Conservation (phyloP, 2,797 vertebrate species). For the Anomalospiza imberbis region DNA sequence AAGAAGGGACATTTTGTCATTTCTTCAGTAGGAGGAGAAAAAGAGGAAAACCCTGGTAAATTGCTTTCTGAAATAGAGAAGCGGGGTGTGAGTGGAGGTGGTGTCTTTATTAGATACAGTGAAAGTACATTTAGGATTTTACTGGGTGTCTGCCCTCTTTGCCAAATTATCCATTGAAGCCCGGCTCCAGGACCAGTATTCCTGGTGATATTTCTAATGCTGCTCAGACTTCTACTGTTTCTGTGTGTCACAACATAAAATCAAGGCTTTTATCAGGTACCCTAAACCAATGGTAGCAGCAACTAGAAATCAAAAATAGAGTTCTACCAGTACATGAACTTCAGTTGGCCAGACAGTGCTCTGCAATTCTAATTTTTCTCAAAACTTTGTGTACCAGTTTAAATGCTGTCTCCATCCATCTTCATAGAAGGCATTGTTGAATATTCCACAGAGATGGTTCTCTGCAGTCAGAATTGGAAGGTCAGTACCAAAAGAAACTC, state of each 20-base stretch:
- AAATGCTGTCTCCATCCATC: background rate
- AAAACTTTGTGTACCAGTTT: background rate
- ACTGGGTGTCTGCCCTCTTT: background rate
- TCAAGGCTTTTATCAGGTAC: background rate
- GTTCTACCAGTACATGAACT: background rate
- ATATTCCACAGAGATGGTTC: background rate
- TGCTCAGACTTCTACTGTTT: background rate
- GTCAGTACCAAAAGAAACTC: background rate
- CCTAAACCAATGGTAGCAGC: background rate
- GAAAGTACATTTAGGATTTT: background rate
- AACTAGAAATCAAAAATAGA: background rate
- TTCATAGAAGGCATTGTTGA: background rate
- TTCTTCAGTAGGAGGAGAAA: background rate
- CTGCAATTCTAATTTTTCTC: background rate
- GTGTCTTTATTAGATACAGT: background rate
- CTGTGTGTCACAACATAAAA: background rate
- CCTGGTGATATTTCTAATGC: background rate
- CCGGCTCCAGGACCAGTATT: background rate
- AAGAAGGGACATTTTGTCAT: background rate
- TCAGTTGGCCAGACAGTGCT: background rate
- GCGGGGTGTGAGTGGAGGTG: background rate
- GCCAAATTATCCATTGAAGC: background rate
- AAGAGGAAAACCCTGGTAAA: background rate
- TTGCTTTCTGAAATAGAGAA: background rate
- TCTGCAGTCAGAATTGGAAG: background rate